A percentile compares a stretch with the other conserved stretches of the same genome.
Conservation (phyloP, 2,113 vertebrate species). For the Cyprinus carpio region DNA sequence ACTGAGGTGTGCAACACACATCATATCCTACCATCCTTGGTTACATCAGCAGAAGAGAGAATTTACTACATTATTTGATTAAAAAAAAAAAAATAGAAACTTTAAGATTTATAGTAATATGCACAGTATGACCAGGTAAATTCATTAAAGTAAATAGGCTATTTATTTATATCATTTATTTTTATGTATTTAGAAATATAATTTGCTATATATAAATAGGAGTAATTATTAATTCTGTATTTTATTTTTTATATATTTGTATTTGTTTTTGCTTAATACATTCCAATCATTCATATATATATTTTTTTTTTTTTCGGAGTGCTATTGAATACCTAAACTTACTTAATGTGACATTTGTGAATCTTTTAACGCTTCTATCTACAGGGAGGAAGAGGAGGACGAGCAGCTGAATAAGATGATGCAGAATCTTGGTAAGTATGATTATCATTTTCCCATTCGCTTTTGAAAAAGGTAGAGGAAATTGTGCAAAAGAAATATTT, state of each 20-base stretch:
- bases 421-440: conserved; percentile 80
- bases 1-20: conserved; percentile 77
- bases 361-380: conserved; percentile 34
- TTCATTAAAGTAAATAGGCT: neutral
- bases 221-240: no score
- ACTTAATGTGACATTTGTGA: neutral
- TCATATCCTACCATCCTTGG: neutral
- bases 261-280: neutral
- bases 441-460: neutral
- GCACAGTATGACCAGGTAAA: neutral
- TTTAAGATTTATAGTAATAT: neutral
- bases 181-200: neutral
- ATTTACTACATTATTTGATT: neutral
- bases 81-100: neutral
- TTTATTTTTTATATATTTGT: neutral
- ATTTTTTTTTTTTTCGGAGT: neutral
- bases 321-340: neutral
- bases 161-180: neutral
- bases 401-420: conserved; percentile 88
- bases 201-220: no score
- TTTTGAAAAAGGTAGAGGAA: neutral
- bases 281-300: neutral
- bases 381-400: conserved; percentile 92
- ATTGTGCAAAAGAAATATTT: neutral
- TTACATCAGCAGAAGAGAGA: neutral